Conservation (phyloP, 2,888 invertebrate genomes). For the Mantis religiosa region DNA sequence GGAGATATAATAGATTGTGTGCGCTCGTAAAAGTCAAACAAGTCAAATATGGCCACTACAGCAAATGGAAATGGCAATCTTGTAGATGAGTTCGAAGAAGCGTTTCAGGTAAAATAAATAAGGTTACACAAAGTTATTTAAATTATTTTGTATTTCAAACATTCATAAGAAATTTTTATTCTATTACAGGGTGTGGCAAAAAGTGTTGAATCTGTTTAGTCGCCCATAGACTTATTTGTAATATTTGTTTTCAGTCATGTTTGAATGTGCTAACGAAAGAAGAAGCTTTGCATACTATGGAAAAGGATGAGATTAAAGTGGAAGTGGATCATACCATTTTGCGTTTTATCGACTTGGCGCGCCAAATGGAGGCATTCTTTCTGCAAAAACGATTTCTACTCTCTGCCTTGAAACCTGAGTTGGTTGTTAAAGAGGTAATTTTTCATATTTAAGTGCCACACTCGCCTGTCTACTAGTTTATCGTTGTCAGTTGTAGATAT, state of each 20-base stretch:
- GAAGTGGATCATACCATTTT: conserved; percentile 83
- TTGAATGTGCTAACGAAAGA: conserved; percentile 79
- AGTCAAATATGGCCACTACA: conserved; percentile 63
- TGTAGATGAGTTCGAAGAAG: conserved; percentile 87
- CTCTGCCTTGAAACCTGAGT: conserved; percentile 86
- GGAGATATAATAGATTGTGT: no score
- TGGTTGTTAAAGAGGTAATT: conserved; percentile 74
- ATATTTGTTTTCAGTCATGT: conserved; percentile 58
- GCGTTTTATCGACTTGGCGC: conserved; percentile 83
- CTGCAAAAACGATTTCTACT: conserved; percentile 86
- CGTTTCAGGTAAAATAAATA: conserved; percentile 65
- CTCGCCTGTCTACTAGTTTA: neutral
- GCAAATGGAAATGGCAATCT: conserved; percentile 81
- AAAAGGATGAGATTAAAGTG: conserved; percentile 79
- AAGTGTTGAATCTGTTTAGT: neutral
- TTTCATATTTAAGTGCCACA: neutral
- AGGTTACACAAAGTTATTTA: neutral
- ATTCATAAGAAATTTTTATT: neutral
- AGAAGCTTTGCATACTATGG: conserved; percentile 72
- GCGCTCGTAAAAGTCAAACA: no score
- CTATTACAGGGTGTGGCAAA: neutral
- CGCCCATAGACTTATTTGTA: neutral
- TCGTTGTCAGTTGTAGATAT: no score
- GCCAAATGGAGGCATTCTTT: conserved; percentile 93
- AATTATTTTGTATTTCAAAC: neutral